These are phyloP conservation scores for Drosophila histrio DNA, from an alignment of 2,888 invertebrate species.

Conservation along the genomic window DNA sequence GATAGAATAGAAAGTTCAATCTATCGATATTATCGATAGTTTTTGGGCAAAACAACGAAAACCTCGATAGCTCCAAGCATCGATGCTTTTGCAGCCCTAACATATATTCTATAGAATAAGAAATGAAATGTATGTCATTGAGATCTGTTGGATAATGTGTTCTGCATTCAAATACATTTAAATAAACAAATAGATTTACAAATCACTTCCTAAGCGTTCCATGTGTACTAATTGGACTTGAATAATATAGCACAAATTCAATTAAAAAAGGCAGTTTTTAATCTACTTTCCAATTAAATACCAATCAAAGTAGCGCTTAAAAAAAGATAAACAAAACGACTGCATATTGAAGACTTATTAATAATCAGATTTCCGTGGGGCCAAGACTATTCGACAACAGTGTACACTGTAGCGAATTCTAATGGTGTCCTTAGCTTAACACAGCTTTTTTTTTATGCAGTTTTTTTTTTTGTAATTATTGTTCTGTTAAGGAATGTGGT, in stretches of 20 bases:
- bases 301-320: background rate
- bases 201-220: background rate
- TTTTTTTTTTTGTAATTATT: slow-evolving; percentile 4
- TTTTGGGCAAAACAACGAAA: too few relatives aligned
- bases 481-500: slow-evolving; percentile 2
- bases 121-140: too few relatives aligned
- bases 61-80: too few relatives aligned
- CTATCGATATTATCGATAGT: too few relatives aligned
- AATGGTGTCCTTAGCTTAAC: background rate
- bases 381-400: background rate
- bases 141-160: too few relatives aligned
- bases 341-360: background rate
- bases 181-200: background rate
- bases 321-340: background rate
- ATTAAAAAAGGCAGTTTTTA: background rate
- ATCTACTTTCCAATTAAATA: background rate
- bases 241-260: background rate
- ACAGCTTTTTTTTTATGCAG: background rate
- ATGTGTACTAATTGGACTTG: background rate
- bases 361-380: background rate
- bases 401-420: background rate
- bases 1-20: too few relatives aligned
- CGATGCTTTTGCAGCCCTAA: too few relatives aligned
- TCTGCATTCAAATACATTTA: too few relatives aligned
- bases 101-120: too few relatives aligned